Conservation (phyloP, 2,888 invertebrate species). For the Pachydiplax longipennis region DNA sequence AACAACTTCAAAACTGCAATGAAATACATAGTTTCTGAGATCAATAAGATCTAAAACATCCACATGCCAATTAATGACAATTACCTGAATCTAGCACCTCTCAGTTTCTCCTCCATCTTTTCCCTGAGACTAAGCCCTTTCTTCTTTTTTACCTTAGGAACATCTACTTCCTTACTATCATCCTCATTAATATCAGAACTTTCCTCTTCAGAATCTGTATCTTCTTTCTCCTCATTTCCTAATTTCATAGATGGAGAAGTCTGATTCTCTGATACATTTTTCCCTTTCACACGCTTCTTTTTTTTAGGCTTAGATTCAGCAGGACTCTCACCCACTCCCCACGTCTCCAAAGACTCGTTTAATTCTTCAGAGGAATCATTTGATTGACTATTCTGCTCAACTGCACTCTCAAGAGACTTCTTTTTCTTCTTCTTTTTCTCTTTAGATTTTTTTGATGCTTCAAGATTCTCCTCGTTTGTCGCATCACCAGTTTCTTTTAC, state of each 20-base stretch:
- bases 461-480: too few relatives aligned
- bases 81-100: constrained; percentile 67
- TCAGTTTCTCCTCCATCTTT: constrained; percentile 74
- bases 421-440: neutral
- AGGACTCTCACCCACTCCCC: neutral
- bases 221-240: constrained; percentile 30
- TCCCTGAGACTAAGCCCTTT: constrained; percentile 62
- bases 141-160: constrained; percentile 19
- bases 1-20: too few relatives aligned
- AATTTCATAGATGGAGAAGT: constrained; percentile 46
- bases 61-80: neutral
- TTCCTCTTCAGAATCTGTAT: neutral
- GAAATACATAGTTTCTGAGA: too few relatives aligned
- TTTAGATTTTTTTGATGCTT: neutral
- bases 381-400: too few relatives aligned
- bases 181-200: neutral
- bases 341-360: neutral
- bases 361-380: neutral
- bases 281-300: constrained; percentile 50
- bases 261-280: neutral
- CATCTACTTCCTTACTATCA: neutral
- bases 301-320: neutral
- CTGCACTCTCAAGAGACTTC: neutral
- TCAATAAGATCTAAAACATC: neutral
- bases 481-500: neutral